Percentiles rank a stretch among this genome's conserved stretches.
Evolutionary conservation across 2,888 invertebrate genomes (phyloP).

Genomic region (Zonitis immaculata): DNA sequence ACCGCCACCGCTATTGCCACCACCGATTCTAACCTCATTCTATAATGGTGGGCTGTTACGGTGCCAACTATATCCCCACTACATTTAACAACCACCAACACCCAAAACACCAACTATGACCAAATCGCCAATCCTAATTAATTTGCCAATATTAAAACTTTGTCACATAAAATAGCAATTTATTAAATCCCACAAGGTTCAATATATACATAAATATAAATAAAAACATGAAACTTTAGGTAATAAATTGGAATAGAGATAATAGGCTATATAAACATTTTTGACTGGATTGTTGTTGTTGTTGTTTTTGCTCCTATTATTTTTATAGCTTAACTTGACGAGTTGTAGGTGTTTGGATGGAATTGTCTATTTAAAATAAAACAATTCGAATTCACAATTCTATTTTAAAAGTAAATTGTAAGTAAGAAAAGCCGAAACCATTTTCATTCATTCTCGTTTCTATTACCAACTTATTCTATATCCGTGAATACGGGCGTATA

Average conservation of each 20-base stretch:
- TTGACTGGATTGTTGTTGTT: too few species aligned
- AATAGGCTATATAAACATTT: too few species aligned
- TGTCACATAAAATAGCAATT: not conserved
- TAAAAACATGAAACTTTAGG: too few species aligned
- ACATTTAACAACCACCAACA: not conserved
- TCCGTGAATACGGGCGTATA: not conserved
- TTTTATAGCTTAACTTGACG: not conserved
- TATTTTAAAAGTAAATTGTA: constrained; percentile 19
- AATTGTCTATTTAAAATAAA: not conserved
- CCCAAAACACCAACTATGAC: too few species aligned
- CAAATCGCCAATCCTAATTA: not conserved
- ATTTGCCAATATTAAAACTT: not conserved
- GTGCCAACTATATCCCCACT: constrained; percentile 8
- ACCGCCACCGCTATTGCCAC: constrained; percentile 33
- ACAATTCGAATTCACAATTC: constrained; percentile 29
- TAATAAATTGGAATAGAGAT: too few species aligned
- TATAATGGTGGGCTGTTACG: constrained; percentile 10
- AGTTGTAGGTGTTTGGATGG: not conserved
- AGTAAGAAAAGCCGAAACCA: constrained; percentile 21
- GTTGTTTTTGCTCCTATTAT: too few species aligned
- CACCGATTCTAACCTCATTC: constrained; percentile 12
- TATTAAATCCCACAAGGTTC: not conserved
- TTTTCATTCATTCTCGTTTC: constrained; percentile 43
- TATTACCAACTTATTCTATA: constrained; percentile 30
- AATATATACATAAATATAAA: not conserved